Percentiles rank a stretch among this genome's conserved stretches.
Conservation (phyloP, 1,140 invertebrate species). For the Pseudoatta argentina region DNA sequence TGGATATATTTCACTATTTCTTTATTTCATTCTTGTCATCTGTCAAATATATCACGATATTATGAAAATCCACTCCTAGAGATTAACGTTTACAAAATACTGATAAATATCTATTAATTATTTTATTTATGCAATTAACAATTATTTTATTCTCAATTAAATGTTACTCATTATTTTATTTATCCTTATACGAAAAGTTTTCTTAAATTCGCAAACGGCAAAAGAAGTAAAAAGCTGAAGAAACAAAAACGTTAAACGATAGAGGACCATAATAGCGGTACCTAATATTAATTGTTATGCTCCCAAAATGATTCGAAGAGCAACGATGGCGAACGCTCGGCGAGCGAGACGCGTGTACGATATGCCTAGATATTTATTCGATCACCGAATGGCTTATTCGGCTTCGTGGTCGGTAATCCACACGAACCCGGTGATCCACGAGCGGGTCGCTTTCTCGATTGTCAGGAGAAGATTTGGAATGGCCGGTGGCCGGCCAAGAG, state of each 20-base stretch:
- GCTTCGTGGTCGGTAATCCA: not conserved
- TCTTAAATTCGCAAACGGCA: not conserved
- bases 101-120: not conserved
- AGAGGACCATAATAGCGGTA: not conserved
- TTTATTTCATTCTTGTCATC: not conserved
- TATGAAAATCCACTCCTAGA: not conserved
- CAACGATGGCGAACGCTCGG: not conserved
- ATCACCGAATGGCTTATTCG: not conserved
- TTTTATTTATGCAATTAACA: no score
- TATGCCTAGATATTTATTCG: slow-evolving; percentile 1
- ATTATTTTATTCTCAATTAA: no score
- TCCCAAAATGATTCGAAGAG: not conserved
- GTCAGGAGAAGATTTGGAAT: slow-evolving; percentile 53
- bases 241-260: not conserved
- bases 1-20: not conserved
- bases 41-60: not conserved
- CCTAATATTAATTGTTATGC: not conserved
- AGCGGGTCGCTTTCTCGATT: slow-evolving; percentile 18
- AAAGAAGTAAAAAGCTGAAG: not conserved
- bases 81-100: not conserved
- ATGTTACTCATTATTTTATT: no score
- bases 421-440: not conserved
- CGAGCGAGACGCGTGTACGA: not conserved
- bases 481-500: slow-evolving; percentile 51
- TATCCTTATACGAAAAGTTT: not conserved